Conservation (phyloP, 1,140 invertebrate genomes). For the Leptinotarsa defecta region DNA sequence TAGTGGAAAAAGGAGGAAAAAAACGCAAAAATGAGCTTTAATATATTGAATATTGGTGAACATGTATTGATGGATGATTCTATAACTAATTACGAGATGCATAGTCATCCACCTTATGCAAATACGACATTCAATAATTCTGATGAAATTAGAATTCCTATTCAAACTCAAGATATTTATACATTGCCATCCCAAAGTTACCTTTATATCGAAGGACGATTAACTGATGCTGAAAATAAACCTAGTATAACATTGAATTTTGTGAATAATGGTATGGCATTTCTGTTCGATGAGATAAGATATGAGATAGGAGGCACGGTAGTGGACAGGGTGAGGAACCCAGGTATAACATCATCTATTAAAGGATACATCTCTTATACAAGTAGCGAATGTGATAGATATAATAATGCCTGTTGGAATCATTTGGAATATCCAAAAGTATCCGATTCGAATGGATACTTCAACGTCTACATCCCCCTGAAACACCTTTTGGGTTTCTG, state of each 20-base stretch:
- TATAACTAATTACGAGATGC: conserved; percentile 21
- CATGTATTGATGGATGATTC: conserved; percentile 14
- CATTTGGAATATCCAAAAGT: background rate
- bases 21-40: background rate
- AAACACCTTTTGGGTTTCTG: conserved; percentile 25
- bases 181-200: conserved; percentile 10
- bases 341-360: conserved; percentile 30
- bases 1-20: background rate
- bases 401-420: conserved; percentile 10
- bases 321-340: conserved; percentile 28
- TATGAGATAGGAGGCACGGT: conserved; percentile 26
- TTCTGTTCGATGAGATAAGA: conserved; percentile 31
- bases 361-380: conserved; percentile 26
- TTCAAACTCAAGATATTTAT: conserved; percentile 37
- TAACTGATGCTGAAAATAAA: conserved; percentile 29
- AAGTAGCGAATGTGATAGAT: conserved; percentile 9
- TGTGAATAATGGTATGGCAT: conserved; percentile 27
- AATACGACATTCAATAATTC: background rate
- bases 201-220: conserved; percentile 38
- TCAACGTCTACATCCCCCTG: conserved; percentile 25
- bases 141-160: conserved; percentile 42
- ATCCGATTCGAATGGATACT: conserved; percentile 2
- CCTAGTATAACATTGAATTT: conserved; percentile 15
- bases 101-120: conserved; percentile 31
- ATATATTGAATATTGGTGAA: background rate